Evolutionary conservation across 1,140 invertebrate species (phyloP).

Genomic region (Steinernema khuongi): DNA sequence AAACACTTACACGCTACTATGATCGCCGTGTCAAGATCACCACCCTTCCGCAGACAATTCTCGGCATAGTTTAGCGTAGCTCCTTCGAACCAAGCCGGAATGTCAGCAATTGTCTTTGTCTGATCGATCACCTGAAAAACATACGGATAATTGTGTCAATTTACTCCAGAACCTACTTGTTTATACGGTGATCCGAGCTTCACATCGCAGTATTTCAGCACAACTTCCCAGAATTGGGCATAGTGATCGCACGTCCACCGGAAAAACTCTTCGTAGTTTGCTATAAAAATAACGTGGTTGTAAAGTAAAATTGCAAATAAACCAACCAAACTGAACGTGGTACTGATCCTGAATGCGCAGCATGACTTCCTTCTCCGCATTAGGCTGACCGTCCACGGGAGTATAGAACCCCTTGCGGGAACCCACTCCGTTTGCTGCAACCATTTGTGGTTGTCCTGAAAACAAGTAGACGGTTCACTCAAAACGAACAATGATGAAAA

Average conservation of each 20-base stretch:
- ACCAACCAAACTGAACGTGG: conserved; percentile 33
- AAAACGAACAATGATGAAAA: neutral
- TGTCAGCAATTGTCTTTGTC: conserved; percentile 59
- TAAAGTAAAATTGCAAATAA: conserved; percentile 1
- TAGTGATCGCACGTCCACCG: conserved; percentile 62
- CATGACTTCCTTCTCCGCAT: conserved; percentile 34
- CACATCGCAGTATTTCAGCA: conserved; percentile 60
- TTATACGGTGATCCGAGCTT: conserved; percentile 58
- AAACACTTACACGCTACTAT: conserved; percentile 60
- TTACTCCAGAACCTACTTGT: conserved; percentile 48
- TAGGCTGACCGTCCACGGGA: conserved; percentile 24
- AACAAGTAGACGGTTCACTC: neutral
- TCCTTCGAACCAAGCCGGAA: conserved; percentile 63
- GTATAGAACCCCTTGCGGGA: conserved; percentile 20
- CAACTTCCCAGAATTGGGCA: conserved; percentile 62
- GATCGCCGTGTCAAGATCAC: conserved; percentile 60
- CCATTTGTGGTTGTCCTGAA: neutral
- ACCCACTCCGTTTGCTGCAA: neutral
- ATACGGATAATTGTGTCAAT: conserved; percentile 24
- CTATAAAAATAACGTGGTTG: conserved; percentile 48
- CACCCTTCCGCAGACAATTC: conserved; percentile 59
- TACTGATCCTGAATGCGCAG: conserved; percentile 21
- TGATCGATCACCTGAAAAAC: conserved; percentile 58
- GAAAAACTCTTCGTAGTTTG: conserved; percentile 61
- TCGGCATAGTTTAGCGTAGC: conserved; percentile 63